Evolutionary conservation across 2,888 invertebrate species (phyloP).

Genomic region (Tromatobia lineatoria): DNA sequence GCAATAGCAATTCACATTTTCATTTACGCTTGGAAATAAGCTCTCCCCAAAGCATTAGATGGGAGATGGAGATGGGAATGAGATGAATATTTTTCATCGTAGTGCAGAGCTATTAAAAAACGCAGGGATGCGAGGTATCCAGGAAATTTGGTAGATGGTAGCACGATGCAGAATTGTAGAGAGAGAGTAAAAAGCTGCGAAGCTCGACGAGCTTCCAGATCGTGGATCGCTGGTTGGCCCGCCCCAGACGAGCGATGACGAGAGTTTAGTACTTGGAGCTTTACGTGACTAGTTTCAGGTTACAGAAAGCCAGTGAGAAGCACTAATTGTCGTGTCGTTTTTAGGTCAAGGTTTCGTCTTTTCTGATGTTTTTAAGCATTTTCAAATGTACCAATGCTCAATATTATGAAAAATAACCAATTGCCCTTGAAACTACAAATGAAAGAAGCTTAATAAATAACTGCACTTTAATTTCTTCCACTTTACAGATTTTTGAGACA

Average conservation of each 20-base stretch:
- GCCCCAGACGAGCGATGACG: conserved; percentile 13
- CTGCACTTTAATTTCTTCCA: too few relatives aligned
- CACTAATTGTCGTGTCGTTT: conserved; percentile 14
- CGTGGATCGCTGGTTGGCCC: background rate
- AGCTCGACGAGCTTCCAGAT: conserved; percentile 25
- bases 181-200: conserved; percentile 1
- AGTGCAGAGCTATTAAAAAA: conserved; percentile 20
- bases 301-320: conserved; percentile 12
- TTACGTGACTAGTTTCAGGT: conserved; percentile 14
- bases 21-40: conserved; percentile 61
- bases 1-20: conserved; percentile 36
- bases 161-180: conserved; percentile 43
- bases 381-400: background rate
- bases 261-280: background rate
- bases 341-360: background rate
- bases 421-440: background rate
- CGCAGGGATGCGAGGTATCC: background rate
- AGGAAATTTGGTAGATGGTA: conserved; percentile 49
- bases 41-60: conserved; percentile 22
- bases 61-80: too few relatives aligned
- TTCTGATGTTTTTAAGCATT: background rate
- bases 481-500: too few relatives aligned
- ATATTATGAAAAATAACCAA: background rate
- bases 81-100: conserved; percentile 15
- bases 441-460: background rate